phyloP scores from a whole-genome alignment of 2,113 vertebrate genomes.

The Chunga burmeisteri region DNA sequence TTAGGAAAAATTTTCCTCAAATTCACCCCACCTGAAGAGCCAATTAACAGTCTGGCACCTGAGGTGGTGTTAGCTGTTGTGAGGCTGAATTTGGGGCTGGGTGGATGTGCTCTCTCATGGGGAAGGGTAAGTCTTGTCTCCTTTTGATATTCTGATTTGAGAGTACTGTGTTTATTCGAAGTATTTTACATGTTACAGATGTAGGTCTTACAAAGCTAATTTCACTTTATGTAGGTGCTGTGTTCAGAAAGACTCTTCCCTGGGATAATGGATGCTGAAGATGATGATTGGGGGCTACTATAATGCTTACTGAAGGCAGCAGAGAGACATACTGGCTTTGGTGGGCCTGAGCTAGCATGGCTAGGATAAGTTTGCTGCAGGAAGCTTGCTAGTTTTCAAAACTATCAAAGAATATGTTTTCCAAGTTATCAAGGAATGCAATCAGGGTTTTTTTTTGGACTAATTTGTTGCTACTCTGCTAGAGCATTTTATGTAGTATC shows the following conservation, averaged over 20 bases:
- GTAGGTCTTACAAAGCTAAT: neutral
- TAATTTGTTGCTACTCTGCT: neutral
- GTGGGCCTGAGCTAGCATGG: neutral
- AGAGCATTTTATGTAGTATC: neutral
- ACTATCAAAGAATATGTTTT: neutral
- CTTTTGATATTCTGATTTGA: neutral
- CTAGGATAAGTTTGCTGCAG: neutral
- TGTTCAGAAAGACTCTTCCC: neutral
- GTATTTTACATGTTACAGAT: neutral
- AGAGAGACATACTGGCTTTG: neutral
- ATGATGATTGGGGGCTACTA: neutral
- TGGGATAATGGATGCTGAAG: neutral
- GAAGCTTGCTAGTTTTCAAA: neutral
- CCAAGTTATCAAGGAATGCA: neutral
- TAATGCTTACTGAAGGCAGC: neutral
- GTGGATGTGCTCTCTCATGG: neutral
- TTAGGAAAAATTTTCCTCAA: neutral
- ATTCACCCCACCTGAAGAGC: neutral
- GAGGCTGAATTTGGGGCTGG: neutral
- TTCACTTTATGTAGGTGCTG: neutral
- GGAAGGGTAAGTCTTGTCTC: neutral
- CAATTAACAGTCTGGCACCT: neutral
- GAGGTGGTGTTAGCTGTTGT: neutral
- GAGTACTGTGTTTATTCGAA: neutral
- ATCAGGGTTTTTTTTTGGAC: neutral